Percentiles rank a stretch among this genome's conserved stretches.
These are phyloP conservation scores for Siphamia tubifer DNA, from an alignment of 2,113 vertebrate species.

Conservation along the genomic window DNA sequence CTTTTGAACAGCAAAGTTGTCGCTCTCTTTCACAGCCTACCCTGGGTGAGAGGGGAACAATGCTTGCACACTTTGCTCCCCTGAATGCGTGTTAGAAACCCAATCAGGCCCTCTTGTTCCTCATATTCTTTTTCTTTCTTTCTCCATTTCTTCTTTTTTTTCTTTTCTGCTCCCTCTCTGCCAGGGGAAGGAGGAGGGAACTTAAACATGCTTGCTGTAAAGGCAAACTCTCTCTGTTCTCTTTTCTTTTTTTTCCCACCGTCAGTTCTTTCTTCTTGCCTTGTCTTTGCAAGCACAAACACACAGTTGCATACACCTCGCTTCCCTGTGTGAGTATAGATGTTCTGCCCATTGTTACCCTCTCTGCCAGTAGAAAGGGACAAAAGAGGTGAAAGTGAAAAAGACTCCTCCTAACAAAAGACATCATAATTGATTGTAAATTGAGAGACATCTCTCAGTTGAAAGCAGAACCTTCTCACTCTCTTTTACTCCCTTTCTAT, in stretches of 20 bases:
- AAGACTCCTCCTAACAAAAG: slow-evolving; percentile 40
- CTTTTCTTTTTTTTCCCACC: slow-evolving; percentile 28
- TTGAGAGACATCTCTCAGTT: slow-evolving; percentile 82
- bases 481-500: background rate
- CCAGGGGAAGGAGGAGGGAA: background rate
- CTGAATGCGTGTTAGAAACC: slow-evolving; percentile 77
- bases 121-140: slow-evolving; percentile 55
- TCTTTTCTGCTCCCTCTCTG: slow-evolving; percentile 34
- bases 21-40: slow-evolving; percentile 64
- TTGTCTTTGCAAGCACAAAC: slow-evolving; percentile 40
- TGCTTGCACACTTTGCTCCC: slow-evolving; percentile 69
- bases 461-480: slow-evolving; percentile 65
- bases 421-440: slow-evolving; percentile 90
- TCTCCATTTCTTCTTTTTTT: slow-evolving; percentile 10
- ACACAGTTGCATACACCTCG: background rate
- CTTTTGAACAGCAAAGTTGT: slow-evolving; percentile 66
- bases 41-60: slow-evolving; percentile 64
- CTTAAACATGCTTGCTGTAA: slow-evolving; percentile 46
- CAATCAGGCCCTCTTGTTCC: slow-evolving; percentile 70
- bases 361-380: slow-evolving; percentile 15
- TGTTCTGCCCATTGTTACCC: slow-evolving; percentile 28
- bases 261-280: slow-evolving; percentile 36
- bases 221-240: slow-evolving; percentile 55
- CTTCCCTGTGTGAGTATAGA: slow-evolving; percentile 21
- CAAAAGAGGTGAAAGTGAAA: slow-evolving; percentile 29